Conservation (phyloP, 2,113 vertebrate genomes). For the Panthera leo region DNA sequence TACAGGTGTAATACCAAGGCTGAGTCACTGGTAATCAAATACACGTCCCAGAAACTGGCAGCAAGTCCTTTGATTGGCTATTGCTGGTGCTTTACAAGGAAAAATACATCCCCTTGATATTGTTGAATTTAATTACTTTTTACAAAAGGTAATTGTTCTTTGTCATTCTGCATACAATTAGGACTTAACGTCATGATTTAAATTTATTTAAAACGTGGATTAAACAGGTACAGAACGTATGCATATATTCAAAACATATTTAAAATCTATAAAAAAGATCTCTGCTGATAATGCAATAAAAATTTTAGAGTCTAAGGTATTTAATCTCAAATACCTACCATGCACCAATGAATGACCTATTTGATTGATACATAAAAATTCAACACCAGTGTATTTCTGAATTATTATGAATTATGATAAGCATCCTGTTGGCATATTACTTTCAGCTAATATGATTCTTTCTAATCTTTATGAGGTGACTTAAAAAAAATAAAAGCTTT, state of each 20-base stretch:
- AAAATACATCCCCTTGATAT: slow-evolving; percentile 45
- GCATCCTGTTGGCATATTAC: background rate
- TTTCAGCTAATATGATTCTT: background rate
- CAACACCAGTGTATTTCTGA: background rate
- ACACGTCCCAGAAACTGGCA: background rate
- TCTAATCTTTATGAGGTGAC: background rate
- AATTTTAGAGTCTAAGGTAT: background rate
- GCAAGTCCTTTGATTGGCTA: slow-evolving; percentile 42
- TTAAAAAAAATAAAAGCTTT: background rate
- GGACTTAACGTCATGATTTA: slow-evolving; percentile 46
- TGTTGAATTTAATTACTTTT: slow-evolving; percentile 65
- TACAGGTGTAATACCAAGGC: background rate
- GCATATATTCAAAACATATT: background rate
- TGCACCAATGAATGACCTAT: background rate
- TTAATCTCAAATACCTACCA: background rate
- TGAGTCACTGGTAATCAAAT: slow-evolving; percentile 50
- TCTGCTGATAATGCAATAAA: background rate
- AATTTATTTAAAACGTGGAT: background rate
- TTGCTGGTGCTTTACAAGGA: background rate
- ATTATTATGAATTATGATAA: background rate
- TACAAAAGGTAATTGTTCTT: slow-evolving; percentile 56
- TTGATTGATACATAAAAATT: background rate
- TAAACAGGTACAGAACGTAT: background rate
- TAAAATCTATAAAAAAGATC: background rate
- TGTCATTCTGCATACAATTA: slow-evolving; percentile 53